These are phyloP conservation scores for Callosobruchus maculatus DNA, from an alignment of 2,888 invertebrate species.

Conservation along the genomic window DNA sequence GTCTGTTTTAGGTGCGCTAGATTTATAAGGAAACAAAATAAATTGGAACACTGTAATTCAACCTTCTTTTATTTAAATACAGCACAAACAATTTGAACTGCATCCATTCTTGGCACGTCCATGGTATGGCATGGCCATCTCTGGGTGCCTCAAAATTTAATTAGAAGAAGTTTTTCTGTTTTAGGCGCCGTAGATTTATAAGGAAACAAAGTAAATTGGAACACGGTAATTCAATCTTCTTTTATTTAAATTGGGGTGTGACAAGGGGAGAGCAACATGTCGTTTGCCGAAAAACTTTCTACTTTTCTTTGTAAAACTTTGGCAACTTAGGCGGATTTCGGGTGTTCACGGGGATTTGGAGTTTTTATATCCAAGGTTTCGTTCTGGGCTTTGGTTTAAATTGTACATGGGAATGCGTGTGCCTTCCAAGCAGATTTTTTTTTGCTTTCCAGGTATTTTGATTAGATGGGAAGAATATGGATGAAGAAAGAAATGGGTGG, in stretches of 20 bases:
- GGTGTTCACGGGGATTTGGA: neutral
- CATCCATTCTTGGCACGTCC: neutral
- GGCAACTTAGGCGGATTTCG: neutral
- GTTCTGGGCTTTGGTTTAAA: neutral
- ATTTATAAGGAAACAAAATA: too few species aligned
- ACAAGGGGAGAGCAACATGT: neutral
- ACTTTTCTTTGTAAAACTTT: neutral
- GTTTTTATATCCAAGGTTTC: neutral
- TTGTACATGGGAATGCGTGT: neutral
- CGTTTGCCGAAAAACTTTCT: neutral
- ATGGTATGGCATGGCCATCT: neutral
- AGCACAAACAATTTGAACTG: too few species aligned
- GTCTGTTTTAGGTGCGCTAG: too few species aligned
- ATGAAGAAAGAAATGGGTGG: too few species aligned
- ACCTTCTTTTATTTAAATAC: too few species aligned
- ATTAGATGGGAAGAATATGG: too few species aligned
- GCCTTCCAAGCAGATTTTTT: neutral
- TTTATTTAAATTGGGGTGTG: conserved; percentile 25
- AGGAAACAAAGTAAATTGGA: conserved; percentile 3
- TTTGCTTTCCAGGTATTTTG: neutral
- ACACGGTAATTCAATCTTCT: conserved; percentile 1
- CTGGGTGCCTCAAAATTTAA: neutral
- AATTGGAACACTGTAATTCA: too few species aligned
- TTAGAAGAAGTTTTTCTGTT: conserved; percentile 2
- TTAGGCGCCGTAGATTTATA: neutral